Percentiles rank a stretch among this genome's conserved stretches.
Evolutionary conservation across 2,113 vertebrate genomes (phyloP).

Genomic region (Pluvialis apricaria): DNA sequence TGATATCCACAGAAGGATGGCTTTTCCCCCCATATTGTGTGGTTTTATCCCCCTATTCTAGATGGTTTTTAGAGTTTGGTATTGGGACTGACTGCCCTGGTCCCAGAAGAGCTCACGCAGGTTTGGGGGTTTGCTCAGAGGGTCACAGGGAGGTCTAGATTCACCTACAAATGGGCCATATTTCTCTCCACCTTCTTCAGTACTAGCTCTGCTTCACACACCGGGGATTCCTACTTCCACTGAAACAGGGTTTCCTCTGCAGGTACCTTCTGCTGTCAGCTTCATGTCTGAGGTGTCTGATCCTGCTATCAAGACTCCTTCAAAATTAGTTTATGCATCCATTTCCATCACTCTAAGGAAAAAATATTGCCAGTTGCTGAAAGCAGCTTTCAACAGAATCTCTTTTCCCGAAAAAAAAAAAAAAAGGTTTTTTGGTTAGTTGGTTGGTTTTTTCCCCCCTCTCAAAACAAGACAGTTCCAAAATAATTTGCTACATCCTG

Average conservation of each 20-base stretch:
- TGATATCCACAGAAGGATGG: neutral
- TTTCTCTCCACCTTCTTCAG: neutral
- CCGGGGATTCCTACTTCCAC: neutral
- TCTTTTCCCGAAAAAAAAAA: neutral
- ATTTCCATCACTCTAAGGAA: neutral
- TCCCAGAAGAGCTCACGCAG: rapidly evolving
- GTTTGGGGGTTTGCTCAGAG: neutral
- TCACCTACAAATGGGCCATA: rapidly evolving
- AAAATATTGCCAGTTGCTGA: neutral
- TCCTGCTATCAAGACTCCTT: neutral
- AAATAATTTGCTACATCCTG: constrained; percentile 56
- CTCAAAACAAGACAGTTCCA: constrained; percentile 48
- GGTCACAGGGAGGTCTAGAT: neutral
- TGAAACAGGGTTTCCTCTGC: neutral
- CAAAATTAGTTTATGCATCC: neutral
- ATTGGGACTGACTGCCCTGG: neutral
- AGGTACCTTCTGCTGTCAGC: neutral
- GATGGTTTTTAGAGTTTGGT: neutral
- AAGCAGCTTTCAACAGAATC: neutral
- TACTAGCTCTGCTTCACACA: neutral
- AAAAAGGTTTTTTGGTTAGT: neutral
- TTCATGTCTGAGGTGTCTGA: neutral
- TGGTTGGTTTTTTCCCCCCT: neutral
- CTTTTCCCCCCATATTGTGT: rapidly evolving
- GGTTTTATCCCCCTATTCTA: neutral